A percentile compares a stretch with the other conserved stretches of the same genome.
Evolutionary conservation across 2,888 invertebrate species (phyloP).

Genomic region (Nomada hirtipes): DNA sequence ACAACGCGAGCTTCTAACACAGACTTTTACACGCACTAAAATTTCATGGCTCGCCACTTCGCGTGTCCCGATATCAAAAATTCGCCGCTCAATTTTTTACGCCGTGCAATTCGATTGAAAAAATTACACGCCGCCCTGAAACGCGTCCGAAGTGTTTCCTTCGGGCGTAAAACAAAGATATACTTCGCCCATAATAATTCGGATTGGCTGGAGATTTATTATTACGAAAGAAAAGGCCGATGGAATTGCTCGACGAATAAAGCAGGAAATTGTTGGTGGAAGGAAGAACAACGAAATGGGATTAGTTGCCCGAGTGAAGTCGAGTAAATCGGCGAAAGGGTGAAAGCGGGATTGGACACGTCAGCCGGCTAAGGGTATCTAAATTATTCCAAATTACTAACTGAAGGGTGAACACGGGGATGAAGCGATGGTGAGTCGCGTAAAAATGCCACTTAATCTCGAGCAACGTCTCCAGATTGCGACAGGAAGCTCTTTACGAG

Average conservation of each 20-base stretch:
- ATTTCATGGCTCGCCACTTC: conserved; percentile 9
- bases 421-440: conserved; percentile 21
- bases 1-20: not conserved
- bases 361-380: conserved; percentile 28
- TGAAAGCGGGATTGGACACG: conserved; percentile 8
- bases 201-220: too few relatives aligned
- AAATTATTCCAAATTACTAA: conserved; percentile 56
- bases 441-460: conserved; percentile 61
- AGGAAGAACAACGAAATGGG: not conserved
- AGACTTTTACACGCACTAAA: conserved; percentile 15
- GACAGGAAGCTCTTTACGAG: conserved; percentile 41
- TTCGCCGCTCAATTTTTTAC: not conserved
- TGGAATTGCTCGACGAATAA: too few relatives aligned
- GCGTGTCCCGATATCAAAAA: conserved; percentile 12
- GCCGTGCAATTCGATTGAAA: conserved; percentile 9
- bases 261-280: too few relatives aligned
- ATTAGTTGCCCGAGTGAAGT: conserved; percentile 16
- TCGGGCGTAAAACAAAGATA: too few relatives aligned
- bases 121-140: conserved; percentile 16
- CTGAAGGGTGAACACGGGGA: conserved; percentile 26
- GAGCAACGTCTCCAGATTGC: conserved; percentile 48
- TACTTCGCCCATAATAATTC: too few relatives aligned
- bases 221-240: too few relatives aligned
- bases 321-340: conserved; percentile 10
- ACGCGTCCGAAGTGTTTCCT: not conserved